Evolutionary conservation across 2,888 invertebrate genomes (phyloP).

Genomic region (Cephus pulcher): DNA sequence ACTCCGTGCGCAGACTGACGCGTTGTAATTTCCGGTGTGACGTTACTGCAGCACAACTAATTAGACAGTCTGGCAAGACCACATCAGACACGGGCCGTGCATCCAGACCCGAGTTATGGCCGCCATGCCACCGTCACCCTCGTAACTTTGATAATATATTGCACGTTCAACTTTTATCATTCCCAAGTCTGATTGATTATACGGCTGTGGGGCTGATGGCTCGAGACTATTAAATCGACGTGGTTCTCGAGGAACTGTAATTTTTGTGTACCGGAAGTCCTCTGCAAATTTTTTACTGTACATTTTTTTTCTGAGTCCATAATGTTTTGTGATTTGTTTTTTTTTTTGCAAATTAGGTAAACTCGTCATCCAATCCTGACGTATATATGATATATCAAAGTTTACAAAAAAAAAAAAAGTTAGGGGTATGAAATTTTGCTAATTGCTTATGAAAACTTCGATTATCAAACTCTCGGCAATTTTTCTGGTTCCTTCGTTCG

Average conservation of each 20-base stretch:
- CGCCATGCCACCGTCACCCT: conserved; percentile 9
- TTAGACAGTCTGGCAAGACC: conserved; percentile 33
- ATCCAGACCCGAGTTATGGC: conserved; percentile 26
- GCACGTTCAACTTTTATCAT: conserved; percentile 12
- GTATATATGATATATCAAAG: no score
- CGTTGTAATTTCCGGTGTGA: conserved; percentile 44
- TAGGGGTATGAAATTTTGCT: neutral
- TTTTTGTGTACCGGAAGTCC: conserved; percentile 3
- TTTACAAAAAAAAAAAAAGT: neutral
- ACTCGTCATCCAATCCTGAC: neutral
- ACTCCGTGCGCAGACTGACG: conserved; percentile 25
- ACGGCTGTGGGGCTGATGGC: neutral
- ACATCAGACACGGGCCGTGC: conserved; percentile 24
- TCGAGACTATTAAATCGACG: neutral
- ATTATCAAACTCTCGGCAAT: neutral
- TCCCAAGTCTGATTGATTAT: conserved; percentile 16
- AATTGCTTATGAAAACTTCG: neutral
- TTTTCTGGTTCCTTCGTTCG: conserved; percentile 18
- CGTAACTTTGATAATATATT: conserved; percentile 30
- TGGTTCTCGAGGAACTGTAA: neutral
- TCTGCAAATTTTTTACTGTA: neutral
- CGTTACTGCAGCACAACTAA: conserved; percentile 39
- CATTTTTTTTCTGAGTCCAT: neutral
- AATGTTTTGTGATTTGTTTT: no score
- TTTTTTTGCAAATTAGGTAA: no score